A percentile compares a stretch with the other conserved stretches of the same genome.
phyloP scores from a whole-genome alignment of 1,140 invertebrate genomes.

The Camponotus pennsylvanicus region DNA sequence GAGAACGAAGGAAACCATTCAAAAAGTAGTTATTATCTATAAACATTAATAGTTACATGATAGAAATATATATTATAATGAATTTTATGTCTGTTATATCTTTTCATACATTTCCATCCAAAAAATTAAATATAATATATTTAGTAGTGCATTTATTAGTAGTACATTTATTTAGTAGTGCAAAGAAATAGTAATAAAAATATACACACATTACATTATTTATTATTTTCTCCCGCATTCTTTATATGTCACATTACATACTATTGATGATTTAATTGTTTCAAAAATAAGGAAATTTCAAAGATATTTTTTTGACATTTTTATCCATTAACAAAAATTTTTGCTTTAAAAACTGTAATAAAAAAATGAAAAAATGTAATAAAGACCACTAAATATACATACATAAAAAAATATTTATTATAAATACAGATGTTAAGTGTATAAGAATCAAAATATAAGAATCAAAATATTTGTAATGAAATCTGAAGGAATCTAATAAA shows the following conservation, averaged over 20 bases:
- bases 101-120: constrained; percentile 35
- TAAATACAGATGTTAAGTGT: not conserved
- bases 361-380: too few species aligned
- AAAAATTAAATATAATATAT: constrained; percentile 66
- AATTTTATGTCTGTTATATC: not conserved
- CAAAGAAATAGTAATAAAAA: constrained; percentile 67
- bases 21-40: not conserved
- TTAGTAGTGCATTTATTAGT: not conserved
- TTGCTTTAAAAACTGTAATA: too few species aligned
- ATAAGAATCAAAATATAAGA: not conserved
- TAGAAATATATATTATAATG: not conserved
- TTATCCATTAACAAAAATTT: not conserved
- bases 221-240: constrained; percentile 64
- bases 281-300: not conserved
- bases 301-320: constrained; percentile 43
- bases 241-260: constrained; percentile 16
- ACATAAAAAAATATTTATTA: not conserved
- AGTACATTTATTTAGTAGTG: too few species aligned
- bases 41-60: not conserved
- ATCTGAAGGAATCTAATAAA: not conserved
- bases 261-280: not conserved
- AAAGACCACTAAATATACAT: too few species aligned
- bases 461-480: not conserved
- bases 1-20: not conserved
- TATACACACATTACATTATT: constrained; percentile 52